These are phyloP conservation scores for Hippoglossus stenolepis DNA, from an alignment of 2,113 vertebrate species.

Conservation along the genomic window DNA sequence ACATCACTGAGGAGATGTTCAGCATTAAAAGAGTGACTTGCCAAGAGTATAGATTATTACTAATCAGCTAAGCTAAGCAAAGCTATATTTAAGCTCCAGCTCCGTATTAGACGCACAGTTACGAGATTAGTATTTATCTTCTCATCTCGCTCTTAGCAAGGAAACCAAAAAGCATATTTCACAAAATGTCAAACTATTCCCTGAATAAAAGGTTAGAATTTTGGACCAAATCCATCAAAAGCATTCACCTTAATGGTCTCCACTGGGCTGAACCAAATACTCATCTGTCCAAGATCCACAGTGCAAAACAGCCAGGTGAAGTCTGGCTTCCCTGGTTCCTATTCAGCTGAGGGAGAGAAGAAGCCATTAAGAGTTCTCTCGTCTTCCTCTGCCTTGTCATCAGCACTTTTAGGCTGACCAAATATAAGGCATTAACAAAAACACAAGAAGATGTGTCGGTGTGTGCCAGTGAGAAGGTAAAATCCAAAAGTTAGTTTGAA, in stretches of 20 bases:
- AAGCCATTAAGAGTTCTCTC: not conserved
- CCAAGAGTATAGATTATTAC: too few species aligned
- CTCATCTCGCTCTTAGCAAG: not conserved
- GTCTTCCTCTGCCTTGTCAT: not conserved
- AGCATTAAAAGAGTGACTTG: too few species aligned
- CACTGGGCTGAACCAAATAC: not conserved
- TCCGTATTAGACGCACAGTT: not conserved
- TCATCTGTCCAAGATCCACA: not conserved
- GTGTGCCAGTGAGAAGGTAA: conserved; percentile 2
- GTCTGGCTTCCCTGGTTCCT: not conserved
- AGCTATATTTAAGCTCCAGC: too few species aligned
- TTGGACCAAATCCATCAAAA: not conserved
- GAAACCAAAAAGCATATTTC: not conserved
- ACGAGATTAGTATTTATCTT: not conserved
- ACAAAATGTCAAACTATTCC: not conserved
- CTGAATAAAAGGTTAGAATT: not conserved
- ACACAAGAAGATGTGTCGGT: not conserved
- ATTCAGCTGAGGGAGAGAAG: not conserved
- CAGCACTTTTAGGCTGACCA: not conserved
- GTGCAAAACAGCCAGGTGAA: not conserved
- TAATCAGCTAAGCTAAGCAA: too few species aligned
- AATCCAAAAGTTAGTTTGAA: conserved; percentile 17
- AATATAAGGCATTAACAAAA: not conserved
- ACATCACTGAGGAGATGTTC: too few species aligned
- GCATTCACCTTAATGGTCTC: not conserved